A percentile compares a stretch with the other conserved stretches of the same genome.
phyloP scores from a whole-genome alignment of 2,797 vertebrate species.

The Thamnophis elegans region DNA sequence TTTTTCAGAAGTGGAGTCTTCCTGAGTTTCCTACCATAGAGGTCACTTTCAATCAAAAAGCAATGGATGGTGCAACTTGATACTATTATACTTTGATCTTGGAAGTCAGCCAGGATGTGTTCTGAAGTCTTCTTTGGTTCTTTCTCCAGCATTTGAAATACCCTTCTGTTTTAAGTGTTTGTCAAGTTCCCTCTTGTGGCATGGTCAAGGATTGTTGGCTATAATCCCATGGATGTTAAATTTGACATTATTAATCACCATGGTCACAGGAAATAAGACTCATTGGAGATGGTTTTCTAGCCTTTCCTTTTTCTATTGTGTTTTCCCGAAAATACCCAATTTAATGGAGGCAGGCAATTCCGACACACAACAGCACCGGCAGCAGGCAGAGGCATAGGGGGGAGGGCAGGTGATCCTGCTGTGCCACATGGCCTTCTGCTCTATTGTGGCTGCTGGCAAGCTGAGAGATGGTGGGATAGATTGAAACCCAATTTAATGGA shows the following conservation, averaged over 20 bases:
- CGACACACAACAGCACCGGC: no score
- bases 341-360: no score
- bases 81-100: neutral
- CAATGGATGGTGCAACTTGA: neutral
- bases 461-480: no score
- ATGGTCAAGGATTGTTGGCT: neutral
- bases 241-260: neutral
- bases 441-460: no score
- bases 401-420: no score
- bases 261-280: neutral
- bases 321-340: no score
- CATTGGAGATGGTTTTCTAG: neutral
- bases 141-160: neutral
- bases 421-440: no score
- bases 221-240: neutral
- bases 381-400: no score
- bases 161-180: neutral
- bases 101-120: neutral
- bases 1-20: neutral
- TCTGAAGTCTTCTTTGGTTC: neutral
- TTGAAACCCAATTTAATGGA: no score
- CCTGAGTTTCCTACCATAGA: neutral
- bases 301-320: neutral
- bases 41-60: neutral
- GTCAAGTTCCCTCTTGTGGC: neutral